Evolutionary conservation across 2,888 invertebrate species (phyloP).

Genomic region (Linnaemya tessellans): DNA sequence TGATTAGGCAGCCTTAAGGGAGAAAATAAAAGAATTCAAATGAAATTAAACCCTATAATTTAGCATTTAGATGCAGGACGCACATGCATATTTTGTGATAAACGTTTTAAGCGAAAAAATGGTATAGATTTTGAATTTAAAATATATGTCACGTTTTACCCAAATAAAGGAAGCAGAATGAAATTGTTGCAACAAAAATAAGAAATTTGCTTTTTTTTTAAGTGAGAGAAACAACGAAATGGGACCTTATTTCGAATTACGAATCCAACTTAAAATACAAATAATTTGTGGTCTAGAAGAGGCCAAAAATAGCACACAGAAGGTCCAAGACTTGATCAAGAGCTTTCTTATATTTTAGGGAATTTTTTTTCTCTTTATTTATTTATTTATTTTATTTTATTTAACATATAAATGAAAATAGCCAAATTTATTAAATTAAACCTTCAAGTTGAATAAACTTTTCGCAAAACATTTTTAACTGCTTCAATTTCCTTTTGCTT

Average conservation of each 20-base stretch:
- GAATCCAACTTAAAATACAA: no score
- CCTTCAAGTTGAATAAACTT: background rate
- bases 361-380: no score
- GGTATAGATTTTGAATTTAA: background rate
- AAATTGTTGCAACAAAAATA: background rate
- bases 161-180: background rate
- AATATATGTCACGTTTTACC: constrained; percentile 62
- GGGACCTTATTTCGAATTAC: background rate
- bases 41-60: constrained; percentile 64
- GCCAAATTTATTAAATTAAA: no score
- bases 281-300: no score
- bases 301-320: no score
- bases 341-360: no score
- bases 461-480: background rate
- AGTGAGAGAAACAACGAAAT: background rate
- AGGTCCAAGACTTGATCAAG: no score
- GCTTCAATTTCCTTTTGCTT: constrained; percentile 14
- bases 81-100: constrained; percentile 36
- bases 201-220: background rate
- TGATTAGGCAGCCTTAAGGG: constrained; percentile 50
- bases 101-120: constrained; percentile 39
- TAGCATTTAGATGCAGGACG: constrained; percentile 48
- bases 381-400: no score
- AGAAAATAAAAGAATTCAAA: constrained; percentile 21
- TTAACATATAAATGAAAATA: no score